These are phyloP conservation scores for Drosophila pachea DNA, from an alignment of 1,140 invertebrate species.

Conservation along the genomic window DNA sequence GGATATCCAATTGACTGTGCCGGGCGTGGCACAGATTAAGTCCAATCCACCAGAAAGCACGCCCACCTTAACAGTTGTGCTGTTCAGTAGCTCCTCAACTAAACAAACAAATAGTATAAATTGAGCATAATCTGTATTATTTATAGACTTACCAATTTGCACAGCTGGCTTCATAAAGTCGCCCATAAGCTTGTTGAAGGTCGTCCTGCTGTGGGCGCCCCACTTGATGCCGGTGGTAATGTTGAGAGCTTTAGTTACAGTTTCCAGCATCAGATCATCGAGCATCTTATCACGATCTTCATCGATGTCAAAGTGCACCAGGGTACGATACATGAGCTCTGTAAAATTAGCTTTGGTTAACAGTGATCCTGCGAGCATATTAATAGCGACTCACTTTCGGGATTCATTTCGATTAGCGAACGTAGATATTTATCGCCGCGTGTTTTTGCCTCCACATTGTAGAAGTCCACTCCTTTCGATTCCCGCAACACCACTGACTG, in stretches of 20 bases:
- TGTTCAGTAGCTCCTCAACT: slow-evolving; percentile 86
- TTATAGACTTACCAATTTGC: slow-evolving; percentile 80
- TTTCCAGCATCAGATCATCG: slow-evolving; percentile 85
- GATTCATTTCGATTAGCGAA: slow-evolving; percentile 31
- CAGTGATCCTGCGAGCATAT: neutral
- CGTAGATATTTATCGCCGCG: slow-evolving; percentile 47
- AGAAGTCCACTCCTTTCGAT: slow-evolving; percentile 87
- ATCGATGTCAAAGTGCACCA: slow-evolving; percentile 73
- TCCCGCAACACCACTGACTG: slow-evolving; percentile 81
- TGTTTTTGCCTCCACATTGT: slow-evolving; percentile 84
- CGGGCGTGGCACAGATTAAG: slow-evolving; percentile 85
- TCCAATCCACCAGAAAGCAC: slow-evolving; percentile 81
- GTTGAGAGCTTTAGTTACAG: slow-evolving; percentile 83
- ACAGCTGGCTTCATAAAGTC: slow-evolving; percentile 94
- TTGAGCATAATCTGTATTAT: neutral
- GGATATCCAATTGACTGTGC: slow-evolving; percentile 85
- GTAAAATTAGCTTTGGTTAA: neutral
- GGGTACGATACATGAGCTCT: slow-evolving; percentile 72
- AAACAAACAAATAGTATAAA: slow-evolving; percentile 14
- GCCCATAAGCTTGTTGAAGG: slow-evolving; percentile 82
- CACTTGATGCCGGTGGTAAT: slow-evolving; percentile 83
- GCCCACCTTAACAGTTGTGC: slow-evolving; percentile 80
- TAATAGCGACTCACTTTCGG: slow-evolving; percentile 31
- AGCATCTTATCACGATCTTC: slow-evolving; percentile 77
- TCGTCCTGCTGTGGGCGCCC: slow-evolving; percentile 81